Percentiles rank a stretch among this genome's conserved stretches.
Conservation (phyloP, 2,888 invertebrate species). For the Ctena decussata region DNA sequence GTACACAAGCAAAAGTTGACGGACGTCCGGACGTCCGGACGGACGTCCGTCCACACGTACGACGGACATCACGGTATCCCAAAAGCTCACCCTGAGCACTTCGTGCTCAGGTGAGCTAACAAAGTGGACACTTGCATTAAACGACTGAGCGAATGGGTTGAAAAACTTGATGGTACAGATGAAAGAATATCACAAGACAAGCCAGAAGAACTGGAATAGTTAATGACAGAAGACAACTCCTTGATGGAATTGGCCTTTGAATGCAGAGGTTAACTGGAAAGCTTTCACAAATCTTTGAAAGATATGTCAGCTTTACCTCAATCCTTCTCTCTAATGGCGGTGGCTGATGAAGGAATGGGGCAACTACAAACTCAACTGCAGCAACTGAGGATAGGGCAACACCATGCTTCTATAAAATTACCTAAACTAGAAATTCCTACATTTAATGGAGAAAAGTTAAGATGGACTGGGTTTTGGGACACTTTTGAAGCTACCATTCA, state of each 20-base stretch:
- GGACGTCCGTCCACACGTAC: no score
- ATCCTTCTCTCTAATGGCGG: background rate
- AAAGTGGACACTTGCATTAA: background rate
- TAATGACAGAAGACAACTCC: background rate
- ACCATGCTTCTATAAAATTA: no score
- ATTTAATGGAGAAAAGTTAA: background rate
- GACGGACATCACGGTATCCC: no score
- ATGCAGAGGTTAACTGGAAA: background rate
- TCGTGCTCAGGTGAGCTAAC: no score
- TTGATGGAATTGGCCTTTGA: background rate
- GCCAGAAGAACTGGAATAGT: background rate
- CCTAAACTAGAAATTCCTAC: background rate
- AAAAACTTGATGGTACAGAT: background rate
- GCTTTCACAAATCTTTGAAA: background rate
- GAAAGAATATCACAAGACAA: background rate
- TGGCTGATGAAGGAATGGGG: background rate
- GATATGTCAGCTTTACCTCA: background rate
- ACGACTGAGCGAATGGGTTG: background rate
- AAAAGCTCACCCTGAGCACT: no score
- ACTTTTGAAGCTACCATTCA: constrained; percentile 8
- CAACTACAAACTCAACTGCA: background rate
- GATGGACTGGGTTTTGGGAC: background rate
- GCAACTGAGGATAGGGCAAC: no score
- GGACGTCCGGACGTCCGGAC: no score
- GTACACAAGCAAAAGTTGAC: no score